Evolutionary conservation across 64 coral and sea anemone species (phyloP), one percentile per base, ranked within the genome.

Genomic region (Stichodactyla mertensii): DNA sequence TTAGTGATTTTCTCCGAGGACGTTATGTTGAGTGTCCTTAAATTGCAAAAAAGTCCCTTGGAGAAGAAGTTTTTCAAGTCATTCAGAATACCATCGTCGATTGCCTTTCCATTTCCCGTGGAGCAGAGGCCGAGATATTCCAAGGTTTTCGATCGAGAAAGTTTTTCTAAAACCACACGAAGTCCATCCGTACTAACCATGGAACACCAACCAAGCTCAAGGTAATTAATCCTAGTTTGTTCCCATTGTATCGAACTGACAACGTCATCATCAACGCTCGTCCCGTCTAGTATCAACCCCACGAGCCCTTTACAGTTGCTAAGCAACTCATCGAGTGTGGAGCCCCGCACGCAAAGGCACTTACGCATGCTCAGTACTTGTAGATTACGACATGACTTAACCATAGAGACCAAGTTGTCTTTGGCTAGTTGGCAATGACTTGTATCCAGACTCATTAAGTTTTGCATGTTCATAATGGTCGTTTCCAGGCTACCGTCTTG

Each of bases 121-220:
- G 77, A 77, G 20, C 86, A 87, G 16, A 92, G 28, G 22, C 90
- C 90, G 52, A 92, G 64, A n/a, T 92, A 92, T 20, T 87, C 90
- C 52, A 92, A 61, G 16, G 77, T 52, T 20, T 82, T 54, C 54
- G 82, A 87, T 52, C 84, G 78, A 27, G 90, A 85, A 11, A 92
- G 79, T 58, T 67, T 67, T 15, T 77, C 71, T 14, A 92, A 20
- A 64, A 80, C 54, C 6, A 51, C 28, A 20, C 82, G 55, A 7
- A 95, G 69, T 28, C 93, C 93, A 8, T 78, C 51, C 14, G 86
- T 85, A 6, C 79, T 91, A 4, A 95, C 54, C 4, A 95, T 10
- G 6, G 86, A 67, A 59, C 93, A 95, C 89, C 93, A 95, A 20
- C 93, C 93, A 16, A 95, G 54, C 51, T 95, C 93, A 18, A 95